Conservation (phyloP, 1,140 invertebrate species). For the Octopus sinensis region DNA sequence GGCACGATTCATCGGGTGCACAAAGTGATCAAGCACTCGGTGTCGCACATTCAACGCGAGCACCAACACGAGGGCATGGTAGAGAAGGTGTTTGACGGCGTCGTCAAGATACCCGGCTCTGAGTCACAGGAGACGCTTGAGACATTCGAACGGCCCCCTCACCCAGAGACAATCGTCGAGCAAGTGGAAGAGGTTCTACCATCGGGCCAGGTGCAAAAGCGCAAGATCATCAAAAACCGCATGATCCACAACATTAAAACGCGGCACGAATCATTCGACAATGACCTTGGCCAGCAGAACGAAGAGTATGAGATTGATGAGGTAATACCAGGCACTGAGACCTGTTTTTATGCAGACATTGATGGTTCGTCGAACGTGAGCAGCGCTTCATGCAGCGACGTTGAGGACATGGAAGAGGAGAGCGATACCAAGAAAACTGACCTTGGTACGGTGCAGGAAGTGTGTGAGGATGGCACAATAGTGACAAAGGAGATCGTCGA, state of each 20-base stretch:
- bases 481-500: background rate
- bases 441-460: background rate
- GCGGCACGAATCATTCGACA: conserved; percentile 43
- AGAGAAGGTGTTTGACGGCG: conserved; percentile 29
- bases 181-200: conserved; percentile 46
- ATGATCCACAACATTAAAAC: conserved; percentile 44
- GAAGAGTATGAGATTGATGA: conserved; percentile 48
- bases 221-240: conserved; percentile 42
- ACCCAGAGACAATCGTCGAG: conserved; percentile 45
- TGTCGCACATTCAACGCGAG: conserved; percentile 34
- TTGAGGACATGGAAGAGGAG: conserved; percentile 32
- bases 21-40: conserved; percentile 33
- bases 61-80: conserved; percentile 22
- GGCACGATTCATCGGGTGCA: conserved; percentile 46
- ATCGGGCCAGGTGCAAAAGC: conserved; percentile 50
- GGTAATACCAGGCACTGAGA: conserved; percentile 49
- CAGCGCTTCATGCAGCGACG: background rate
- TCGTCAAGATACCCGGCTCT: conserved; percentile 37
- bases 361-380: conserved; percentile 10
- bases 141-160: conserved; percentile 47
- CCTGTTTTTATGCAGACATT: conserved; percentile 34
- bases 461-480: background rate
- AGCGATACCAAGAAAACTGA: background rate
- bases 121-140: conserved; percentile 41
- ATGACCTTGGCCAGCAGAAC: conserved; percentile 26